phyloP scores from a whole-genome alignment of 1,140 invertebrate genomes.

The Bursaphelenchus mucronatus region DNA sequence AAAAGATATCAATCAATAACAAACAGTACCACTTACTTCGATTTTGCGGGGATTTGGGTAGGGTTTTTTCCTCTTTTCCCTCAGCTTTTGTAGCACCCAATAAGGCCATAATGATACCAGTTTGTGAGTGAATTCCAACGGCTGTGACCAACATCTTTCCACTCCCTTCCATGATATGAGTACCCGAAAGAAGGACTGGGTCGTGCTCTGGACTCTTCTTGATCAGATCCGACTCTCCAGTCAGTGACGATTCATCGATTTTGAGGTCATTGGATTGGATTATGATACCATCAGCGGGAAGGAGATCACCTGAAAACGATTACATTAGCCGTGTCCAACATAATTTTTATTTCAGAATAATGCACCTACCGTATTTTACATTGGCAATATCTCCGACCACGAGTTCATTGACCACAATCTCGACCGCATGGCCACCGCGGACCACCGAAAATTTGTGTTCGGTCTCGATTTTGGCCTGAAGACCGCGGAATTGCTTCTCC shows the following conservation, averaged over 20 bases:
- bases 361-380: slow-evolving; percentile 60
- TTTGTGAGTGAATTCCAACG: slow-evolving; percentile 61
- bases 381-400: slow-evolving; percentile 98
- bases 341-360: background rate
- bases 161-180: slow-evolving; percentile 59
- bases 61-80: slow-evolving; percentile 22
- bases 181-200: slow-evolving; percentile 58
- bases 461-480: slow-evolving; percentile 94
- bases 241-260: slow-evolving; percentile 61
- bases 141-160: slow-evolving; percentile 60
- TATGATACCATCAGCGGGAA: slow-evolving; percentile 59
- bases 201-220: slow-evolving; percentile 55
- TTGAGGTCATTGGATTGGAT: slow-evolving; percentile 61
- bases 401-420: slow-evolving; percentile 90
- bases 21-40: background rate
- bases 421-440: slow-evolving; percentile 80
- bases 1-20: slow-evolving; percentile 12
- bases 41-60: background rate
- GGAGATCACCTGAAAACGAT: slow-evolving; percentile 49
- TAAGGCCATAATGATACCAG: slow-evolving; percentile 61
- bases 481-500: slow-evolving; percentile 62
- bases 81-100: slow-evolving; percentile 61
- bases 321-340: slow-evolving; percentile 5
- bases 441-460: slow-evolving; percentile 98
- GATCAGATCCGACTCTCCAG: slow-evolving; percentile 60